These are phyloP conservation scores for Synergus japonicus DNA, from an alignment of 2,888 invertebrate genomes.

Conservation along the genomic window DNA sequence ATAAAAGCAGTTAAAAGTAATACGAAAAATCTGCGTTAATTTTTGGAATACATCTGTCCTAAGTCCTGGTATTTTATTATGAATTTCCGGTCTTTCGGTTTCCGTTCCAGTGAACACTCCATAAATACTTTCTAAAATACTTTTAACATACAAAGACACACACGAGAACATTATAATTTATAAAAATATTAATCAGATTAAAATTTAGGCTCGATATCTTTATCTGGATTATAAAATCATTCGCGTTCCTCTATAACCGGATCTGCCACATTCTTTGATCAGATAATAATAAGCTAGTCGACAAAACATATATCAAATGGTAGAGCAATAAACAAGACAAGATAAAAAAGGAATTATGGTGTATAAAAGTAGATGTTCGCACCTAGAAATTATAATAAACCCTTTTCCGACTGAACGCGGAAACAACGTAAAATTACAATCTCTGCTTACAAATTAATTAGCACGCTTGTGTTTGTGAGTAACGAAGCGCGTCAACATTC, in stretches of 20 bases:
- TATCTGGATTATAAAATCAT: background rate
- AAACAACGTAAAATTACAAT: slow-evolving; percentile 42
- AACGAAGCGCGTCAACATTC: slow-evolving; percentile 66
- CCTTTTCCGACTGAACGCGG: slow-evolving; percentile 31
- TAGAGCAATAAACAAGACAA: slow-evolving; percentile 30
- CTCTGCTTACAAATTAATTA: slow-evolving; percentile 66
- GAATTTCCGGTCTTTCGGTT: background rate
- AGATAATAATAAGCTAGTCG: background rate
- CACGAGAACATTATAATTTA: background rate
- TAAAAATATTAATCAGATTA: background rate
- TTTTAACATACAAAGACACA: too few species aligned
- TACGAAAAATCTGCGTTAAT: too few species aligned
- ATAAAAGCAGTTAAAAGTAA: too few species aligned
- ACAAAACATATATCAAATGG: background rate
- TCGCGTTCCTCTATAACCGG: background rate
- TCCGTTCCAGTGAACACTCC: background rate
- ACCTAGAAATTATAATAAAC: slow-evolving; percentile 25
- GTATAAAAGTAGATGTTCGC: slow-evolving; percentile 22
- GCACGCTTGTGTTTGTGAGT: slow-evolving; percentile 56
- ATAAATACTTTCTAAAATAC: background rate
- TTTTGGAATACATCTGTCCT: too few species aligned
- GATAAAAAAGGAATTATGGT: slow-evolving; percentile 34
- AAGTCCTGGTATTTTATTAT: too few species aligned
- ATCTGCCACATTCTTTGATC: slow-evolving; percentile 9
- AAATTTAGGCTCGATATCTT: background rate